Conservation (phyloP, 2,113 vertebrate species). For the Hippocampus barbouri region DNA sequence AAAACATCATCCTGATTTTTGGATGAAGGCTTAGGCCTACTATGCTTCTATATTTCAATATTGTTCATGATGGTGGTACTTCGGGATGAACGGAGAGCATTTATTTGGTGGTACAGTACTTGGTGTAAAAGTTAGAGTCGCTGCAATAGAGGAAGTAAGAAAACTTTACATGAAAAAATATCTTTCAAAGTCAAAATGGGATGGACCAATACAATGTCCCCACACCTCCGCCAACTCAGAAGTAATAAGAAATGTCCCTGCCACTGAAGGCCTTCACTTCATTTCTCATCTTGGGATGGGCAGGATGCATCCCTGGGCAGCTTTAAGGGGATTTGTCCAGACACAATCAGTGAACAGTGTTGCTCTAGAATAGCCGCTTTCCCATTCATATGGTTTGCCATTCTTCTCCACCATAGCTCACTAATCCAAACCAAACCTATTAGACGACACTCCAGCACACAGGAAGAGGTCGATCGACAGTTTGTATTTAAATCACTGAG, state of each 20-base stretch:
- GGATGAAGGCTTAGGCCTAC: no score
- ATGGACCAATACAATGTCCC: not conserved
- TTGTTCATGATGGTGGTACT: no score
- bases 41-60: no score
- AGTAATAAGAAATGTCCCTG: not conserved
- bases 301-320: constrained; percentile 34
- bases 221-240: not conserved
- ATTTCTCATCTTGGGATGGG: constrained; percentile 18
- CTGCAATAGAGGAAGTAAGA: not conserved
- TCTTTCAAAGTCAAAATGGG: not conserved
- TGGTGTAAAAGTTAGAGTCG: no score
- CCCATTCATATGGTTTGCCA: constrained; percentile 45
- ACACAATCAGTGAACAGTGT: constrained; percentile 52
- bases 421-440: constrained; percentile 61
- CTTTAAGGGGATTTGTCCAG: constrained; percentile 59
- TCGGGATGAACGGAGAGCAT: no score
- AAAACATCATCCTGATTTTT: no score
- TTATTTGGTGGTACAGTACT: no score
- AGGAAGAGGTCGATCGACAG: constrained; percentile 40
- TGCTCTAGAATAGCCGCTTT: constrained; percentile 26
- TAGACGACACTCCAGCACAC: constrained; percentile 46
- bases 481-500: constrained; percentile 47
- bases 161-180: not conserved
- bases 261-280: constrained; percentile 19
- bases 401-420: constrained; percentile 43